Evolutionary conservation across 2,888 invertebrate species (phyloP).

Genomic region (Acleris laterana): DNA sequence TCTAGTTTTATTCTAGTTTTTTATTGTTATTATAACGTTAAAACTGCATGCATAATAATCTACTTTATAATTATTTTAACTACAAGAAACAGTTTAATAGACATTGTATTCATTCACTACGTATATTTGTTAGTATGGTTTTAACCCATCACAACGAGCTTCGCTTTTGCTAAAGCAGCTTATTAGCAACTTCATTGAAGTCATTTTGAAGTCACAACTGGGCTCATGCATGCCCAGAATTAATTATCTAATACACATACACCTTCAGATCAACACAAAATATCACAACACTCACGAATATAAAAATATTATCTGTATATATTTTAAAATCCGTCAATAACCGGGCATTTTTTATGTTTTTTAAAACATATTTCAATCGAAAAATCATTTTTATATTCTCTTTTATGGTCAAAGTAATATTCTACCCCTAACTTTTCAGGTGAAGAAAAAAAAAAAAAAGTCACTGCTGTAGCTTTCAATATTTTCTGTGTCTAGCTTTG

Average conservation of each 20-base stretch:
- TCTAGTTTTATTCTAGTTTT: too few species aligned
- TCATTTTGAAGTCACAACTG: slow-evolving; percentile 46
- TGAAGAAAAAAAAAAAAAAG: slow-evolving; percentile 56
- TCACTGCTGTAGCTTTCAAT: slow-evolving; percentile 65
- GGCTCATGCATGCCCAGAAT: slow-evolving; percentile 41
- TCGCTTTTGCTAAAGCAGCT: slow-evolving; percentile 79
- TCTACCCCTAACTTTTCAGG: slow-evolving; percentile 67
- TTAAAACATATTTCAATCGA: slow-evolving; percentile 40
- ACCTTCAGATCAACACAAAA: slow-evolving; percentile 46
- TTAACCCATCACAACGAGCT: slow-evolving; percentile 51
- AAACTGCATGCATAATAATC: neutral
- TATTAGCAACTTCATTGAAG: slow-evolving; percentile 56
- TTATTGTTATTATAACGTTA: too few species aligned
- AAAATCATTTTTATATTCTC: slow-evolving; percentile 24
- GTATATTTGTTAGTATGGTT: slow-evolving; percentile 26
- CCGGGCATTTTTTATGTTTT: slow-evolving; percentile 54
- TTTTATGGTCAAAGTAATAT: slow-evolving; percentile 43
- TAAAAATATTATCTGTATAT: slow-evolving; percentile 17
- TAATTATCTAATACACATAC: slow-evolving; percentile 43
- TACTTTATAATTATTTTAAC: neutral
- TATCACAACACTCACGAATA: slow-evolving; percentile 46
- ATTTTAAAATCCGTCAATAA: slow-evolving; percentile 59
- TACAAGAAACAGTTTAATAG: slow-evolving; percentile 35
- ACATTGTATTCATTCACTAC: slow-evolving; percentile 1
- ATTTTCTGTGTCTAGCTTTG: slow-evolving; percentile 76